Percentiles rank a stretch among this genome's conserved stretches.
phyloP scores from a whole-genome alignment of 1,140 invertebrate species.

The Panulirus ornatus region DNA sequence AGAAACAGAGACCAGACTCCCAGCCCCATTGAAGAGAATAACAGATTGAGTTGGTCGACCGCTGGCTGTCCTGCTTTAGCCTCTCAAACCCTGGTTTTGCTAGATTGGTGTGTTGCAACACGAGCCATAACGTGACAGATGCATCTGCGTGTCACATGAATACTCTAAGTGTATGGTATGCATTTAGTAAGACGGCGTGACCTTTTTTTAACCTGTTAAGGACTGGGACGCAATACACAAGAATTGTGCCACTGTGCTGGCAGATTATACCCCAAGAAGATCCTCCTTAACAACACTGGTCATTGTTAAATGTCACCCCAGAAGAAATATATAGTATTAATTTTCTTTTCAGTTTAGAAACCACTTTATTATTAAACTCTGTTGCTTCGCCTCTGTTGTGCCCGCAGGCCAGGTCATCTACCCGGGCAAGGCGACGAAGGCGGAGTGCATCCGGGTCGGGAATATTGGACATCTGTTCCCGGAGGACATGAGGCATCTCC shows the following conservation, averaged over 20 bases:
- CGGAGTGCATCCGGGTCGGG: conserved; percentile 80
- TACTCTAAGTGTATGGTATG: too few species aligned
- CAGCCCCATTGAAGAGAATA: too few species aligned
- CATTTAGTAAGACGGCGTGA: too few species aligned
- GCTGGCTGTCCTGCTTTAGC: too few species aligned
- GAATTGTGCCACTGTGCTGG: background rate
- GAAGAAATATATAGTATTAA: background rate
- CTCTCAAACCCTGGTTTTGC: too few species aligned
- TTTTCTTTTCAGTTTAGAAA: background rate
- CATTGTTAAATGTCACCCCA: background rate
- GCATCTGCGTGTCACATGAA: too few species aligned
- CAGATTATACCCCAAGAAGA: background rate
- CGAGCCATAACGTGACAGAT: too few species aligned
- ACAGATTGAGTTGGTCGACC: too few species aligned
- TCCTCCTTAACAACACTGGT: background rate
- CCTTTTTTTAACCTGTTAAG: too few species aligned
- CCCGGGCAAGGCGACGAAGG: conserved; percentile 80
- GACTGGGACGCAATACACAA: background rate
- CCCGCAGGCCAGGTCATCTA: conserved; percentile 79
- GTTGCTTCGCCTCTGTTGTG: background rate
- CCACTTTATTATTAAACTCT: background rate
- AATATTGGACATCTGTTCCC: conserved; percentile 80
- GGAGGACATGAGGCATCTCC: conserved; percentile 78
- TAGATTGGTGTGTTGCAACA: too few species aligned
- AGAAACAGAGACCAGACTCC: too few species aligned